Evolutionary conservation across 2,888 invertebrate genomes (phyloP).

Genomic region (Eupithecia pulchellata): DNA sequence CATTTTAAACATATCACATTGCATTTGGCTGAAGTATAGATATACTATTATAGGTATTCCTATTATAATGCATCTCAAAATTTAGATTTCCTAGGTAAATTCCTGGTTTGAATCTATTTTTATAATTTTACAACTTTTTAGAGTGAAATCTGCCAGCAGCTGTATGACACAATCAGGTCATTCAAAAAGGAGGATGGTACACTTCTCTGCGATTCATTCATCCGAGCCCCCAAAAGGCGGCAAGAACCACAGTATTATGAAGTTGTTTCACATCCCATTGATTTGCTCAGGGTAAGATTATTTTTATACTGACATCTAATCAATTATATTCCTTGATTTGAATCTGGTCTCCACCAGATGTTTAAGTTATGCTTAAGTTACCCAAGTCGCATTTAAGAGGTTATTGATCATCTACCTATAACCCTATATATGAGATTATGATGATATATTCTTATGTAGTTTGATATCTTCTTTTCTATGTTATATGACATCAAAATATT

Average conservation of each 20-base stretch:
- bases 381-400: no score
- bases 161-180: constrained; percentile 96
- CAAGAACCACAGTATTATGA: constrained; percentile 96
- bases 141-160: constrained; percentile 94
- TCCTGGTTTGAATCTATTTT: background rate
- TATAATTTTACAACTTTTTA: constrained; percentile 56
- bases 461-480: no score
- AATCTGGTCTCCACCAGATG: no score
- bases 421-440: no score
- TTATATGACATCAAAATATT: no score
- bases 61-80: background rate
- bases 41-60: no score
- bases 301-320: background rate
- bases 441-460: no score
- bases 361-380: no score
- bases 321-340: no score
- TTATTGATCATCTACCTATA: no score
- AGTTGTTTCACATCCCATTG: constrained; percentile 97
- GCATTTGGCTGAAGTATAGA: background rate
- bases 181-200: constrained; percentile 96
- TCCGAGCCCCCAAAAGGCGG: constrained; percentile 96
- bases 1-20: background rate
- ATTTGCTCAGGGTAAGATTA: constrained; percentile 89
- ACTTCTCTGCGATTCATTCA: constrained; percentile 96
- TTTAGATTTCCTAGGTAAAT: background rate